Evolutionary conservation across 2,888 invertebrate species (phyloP).

Genomic region (Entomobrya multifasciata): DNA sequence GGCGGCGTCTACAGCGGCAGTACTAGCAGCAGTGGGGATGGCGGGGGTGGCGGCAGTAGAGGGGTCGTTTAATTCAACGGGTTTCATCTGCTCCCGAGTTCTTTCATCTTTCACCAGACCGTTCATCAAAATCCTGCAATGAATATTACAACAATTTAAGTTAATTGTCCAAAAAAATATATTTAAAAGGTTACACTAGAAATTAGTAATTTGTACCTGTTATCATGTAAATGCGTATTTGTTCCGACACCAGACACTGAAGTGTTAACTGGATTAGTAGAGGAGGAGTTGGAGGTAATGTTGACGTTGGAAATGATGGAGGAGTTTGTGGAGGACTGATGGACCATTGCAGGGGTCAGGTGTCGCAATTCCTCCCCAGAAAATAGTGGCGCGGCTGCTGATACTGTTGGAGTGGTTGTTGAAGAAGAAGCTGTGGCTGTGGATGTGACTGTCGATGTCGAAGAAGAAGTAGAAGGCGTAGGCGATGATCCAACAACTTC

Average conservation of each 20-base stretch:
- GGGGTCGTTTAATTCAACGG: slow-evolving; percentile 69
- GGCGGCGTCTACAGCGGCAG: no score
- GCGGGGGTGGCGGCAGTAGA: slow-evolving; percentile 70
- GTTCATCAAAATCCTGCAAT: slow-evolving; percentile 71
- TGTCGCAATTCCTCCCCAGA: slow-evolving; percentile 73
- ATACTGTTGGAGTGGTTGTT: no score
- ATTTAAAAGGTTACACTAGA: background rate
- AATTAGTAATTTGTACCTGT: slow-evolving; percentile 55
- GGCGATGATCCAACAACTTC: slow-evolving; percentile 86
- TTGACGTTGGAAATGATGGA: no score
- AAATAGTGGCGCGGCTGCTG: slow-evolving; percentile 69
- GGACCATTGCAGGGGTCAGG: slow-evolving; percentile 75
- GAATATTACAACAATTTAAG: background rate
- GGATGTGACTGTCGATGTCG: no score
- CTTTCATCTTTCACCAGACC: slow-evolving; percentile 76
- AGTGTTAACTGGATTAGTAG: no score
- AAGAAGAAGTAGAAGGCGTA: no score
- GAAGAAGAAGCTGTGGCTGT: no score
- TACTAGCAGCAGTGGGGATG: no score
- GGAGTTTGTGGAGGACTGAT: slow-evolving; percentile 69
- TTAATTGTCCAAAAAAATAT: background rate
- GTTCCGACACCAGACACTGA: slow-evolving; percentile 58
- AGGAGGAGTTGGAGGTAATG: no score
- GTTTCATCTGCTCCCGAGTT: slow-evolving; percentile 71
- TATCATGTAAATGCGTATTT: slow-evolving; percentile 66